Evolutionary conservation across 2,888 invertebrate genomes (phyloP).

Genomic region (Anoplius nigerrimus): DNA sequence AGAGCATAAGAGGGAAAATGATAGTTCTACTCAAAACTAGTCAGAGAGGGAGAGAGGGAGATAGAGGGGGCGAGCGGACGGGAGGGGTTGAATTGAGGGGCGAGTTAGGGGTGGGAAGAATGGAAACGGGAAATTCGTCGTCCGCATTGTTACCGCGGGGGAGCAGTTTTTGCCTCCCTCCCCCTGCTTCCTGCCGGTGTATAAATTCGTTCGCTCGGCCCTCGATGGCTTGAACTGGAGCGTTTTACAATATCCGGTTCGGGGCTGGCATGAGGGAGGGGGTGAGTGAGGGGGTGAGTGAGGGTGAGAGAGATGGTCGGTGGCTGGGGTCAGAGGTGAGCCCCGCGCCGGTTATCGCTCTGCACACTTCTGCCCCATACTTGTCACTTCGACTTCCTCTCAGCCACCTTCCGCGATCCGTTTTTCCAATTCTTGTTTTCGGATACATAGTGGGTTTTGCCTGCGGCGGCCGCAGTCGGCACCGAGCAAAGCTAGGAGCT

Average conservation of each 20-base stretch:
- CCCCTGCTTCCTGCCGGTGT: neutral
- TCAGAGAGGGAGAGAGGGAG: too few relatives aligned
- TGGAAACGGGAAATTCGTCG: slow-evolving; percentile 10
- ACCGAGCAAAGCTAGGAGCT: too few relatives aligned
- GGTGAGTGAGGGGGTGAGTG: too few relatives aligned
- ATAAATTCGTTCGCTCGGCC: slow-evolving; percentile 9
- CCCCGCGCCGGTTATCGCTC: too few relatives aligned
- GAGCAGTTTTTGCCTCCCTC: slow-evolving; percentile 12
- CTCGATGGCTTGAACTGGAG: neutral
- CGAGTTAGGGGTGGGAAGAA: neutral
- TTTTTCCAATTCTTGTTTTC: too few relatives aligned
- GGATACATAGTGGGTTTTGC: neutral
- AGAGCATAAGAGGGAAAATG: too few relatives aligned
- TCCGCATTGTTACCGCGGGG: slow-evolving; percentile 4
- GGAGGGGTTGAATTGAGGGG: neutral
- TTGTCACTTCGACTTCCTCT: too few relatives aligned
- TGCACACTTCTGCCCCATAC: too few relatives aligned
- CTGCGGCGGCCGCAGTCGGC: too few relatives aligned
- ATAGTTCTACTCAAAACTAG: too few relatives aligned
- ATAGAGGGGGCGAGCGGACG: neutral
- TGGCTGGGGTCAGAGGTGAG: neutral
- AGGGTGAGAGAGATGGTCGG: neutral
- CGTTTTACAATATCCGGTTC: slow-evolving; percentile 4
- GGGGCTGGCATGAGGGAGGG: neutral
- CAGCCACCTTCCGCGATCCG: neutral